These are phyloP conservation scores for Pediacus dermestoides DNA, from an alignment of 2,888 invertebrate species.

Conservation along the genomic window DNA sequence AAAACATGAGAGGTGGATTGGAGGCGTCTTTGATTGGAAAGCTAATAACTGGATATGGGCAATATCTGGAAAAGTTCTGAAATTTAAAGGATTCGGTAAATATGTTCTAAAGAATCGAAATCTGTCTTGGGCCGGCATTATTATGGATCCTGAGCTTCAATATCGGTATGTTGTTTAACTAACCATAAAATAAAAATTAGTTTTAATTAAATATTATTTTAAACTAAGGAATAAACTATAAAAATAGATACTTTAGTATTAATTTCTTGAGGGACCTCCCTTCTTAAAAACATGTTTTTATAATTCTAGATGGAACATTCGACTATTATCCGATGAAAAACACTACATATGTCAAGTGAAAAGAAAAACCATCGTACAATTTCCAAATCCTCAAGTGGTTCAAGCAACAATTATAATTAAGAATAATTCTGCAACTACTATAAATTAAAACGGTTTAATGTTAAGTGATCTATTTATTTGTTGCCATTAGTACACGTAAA, in stretches of 20 bases:
- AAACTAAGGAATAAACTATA: neutral
- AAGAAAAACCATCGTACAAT: neutral
- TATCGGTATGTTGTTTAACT: slow-evolving; percentile 32
- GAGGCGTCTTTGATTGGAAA: slow-evolving; percentile 71
- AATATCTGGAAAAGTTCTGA: slow-evolving; percentile 63
- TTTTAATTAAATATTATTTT: slow-evolving; percentile 5
- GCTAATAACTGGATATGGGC: slow-evolving; percentile 73
- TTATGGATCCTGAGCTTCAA: slow-evolving; percentile 59
- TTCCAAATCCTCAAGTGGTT: neutral
- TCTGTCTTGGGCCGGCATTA: slow-evolving; percentile 63
- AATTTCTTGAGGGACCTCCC: neutral
- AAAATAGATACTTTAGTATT: neutral
- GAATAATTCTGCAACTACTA: too few species aligned
- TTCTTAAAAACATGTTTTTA: neutral
- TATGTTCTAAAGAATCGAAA: slow-evolving; percentile 52
- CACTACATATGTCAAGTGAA: slow-evolving; percentile 65
- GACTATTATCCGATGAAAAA: slow-evolving; percentile 57
- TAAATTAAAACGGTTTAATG: too few species aligned
- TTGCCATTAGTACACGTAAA: too few species aligned
- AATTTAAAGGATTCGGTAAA: slow-evolving; percentile 67
- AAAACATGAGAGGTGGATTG: slow-evolving; percentile 70
- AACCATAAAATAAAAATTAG: slow-evolving; percentile 3
- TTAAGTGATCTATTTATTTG: too few species aligned
- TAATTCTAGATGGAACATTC: slow-evolving; percentile 59
- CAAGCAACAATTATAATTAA: slow-evolving; percentile 5